Evolutionary conservation across 1,140 invertebrate species (phyloP), one percentile per base, ranked within the genome.

Genomic region (Pollicipes pollicipes): DNA sequence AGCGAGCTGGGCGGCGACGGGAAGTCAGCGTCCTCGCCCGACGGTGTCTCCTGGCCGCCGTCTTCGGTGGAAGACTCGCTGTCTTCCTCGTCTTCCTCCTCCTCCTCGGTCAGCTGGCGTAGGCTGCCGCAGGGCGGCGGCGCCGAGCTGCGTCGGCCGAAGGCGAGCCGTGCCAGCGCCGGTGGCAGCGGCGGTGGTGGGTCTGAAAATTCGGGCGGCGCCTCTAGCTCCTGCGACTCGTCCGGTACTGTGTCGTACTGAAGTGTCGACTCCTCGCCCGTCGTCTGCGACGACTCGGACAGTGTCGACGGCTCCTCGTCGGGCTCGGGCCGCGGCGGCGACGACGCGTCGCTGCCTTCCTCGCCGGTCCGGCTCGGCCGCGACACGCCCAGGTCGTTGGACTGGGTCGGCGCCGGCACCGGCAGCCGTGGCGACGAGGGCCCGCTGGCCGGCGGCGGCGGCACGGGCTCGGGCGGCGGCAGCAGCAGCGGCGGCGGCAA

Each of bases 21-120:
- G 80, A 91, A 90, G 76, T 92, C 90, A 77, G 90, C 89, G 0
- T 13, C 73, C 17, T 68, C 63, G 35, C 73, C 72, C 6, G 30
- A 31, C 10, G 30, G 30, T 21, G 30, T 35, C 30, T 31, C 32
- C 30, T 68, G 30, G 32, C 32, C 67, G 32, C 32, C 67, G 67
- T 68, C 67, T 10, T 68, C 67, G 17, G 32, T 35, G 66, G 35
- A 31, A 2, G 28, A 69, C 66, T 58, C 29, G 17, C 3, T 2
- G 69, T 3, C 16, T 3, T n/a, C 69, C 29, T 3, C 16, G 10
- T n/a, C 69, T 21, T 58, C 45, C 45, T 58, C 45, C 45, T 58
- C 45, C 45, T 58, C 45, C 45, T 58, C 45, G 45, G 45, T 24
- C 2, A 58, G 13, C 45, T 58, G 45, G 6, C 13, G 45, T 21